Base-by-base conservation (phyloP, 2,797 vertebrate genomes). In the Kryptopterus vitreolus region DNA sequence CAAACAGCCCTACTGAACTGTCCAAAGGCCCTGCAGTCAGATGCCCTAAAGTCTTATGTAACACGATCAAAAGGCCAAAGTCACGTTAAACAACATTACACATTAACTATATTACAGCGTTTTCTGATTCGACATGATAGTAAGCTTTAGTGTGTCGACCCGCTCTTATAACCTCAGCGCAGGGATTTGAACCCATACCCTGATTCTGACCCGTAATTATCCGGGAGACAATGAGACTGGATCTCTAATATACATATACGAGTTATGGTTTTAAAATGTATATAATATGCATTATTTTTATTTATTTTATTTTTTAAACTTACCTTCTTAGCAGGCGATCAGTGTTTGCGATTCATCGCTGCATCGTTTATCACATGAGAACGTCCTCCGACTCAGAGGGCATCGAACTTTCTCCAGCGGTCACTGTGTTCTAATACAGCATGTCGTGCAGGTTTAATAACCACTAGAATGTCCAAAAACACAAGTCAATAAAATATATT, bases 301-400 rank as follows among this genome's bases (percentile, higher is more conserved):
- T n/a, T n/a, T n/a, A n/a, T n/a, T n/a, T n/a, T n/a, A n/a, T 52
- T 43, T 55, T 9, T 10, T 61, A 33, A 11, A n/a, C 59, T 76
- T 69, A 81, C 79, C 72, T 76, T 35, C n/a, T 69, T 18, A 55
- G 24, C 3, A 57, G n/a, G 9, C 26, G 7, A 20, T 53, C 26
- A 43, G 53, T 38, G 20, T 4, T 20, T 9, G 22, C 24, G 53
- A 57, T 15, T 43, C 6, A 72, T 22, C 43, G 57, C 31, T 5
- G 9, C 73, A 72, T 55, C 52, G 35, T 72, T 31, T 35, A 35
- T 13, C n/a, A 57, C 52, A n/a, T 33, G 7, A 57, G 15, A 20
- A 24, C 24, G 3, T 50, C 5, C 35, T 58, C 15, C 10, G 38
- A 33, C 12, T n/a, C 55, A 43, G 13, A 74, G 35, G 53, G 22